A percentile compares a stretch with the other conserved stretches of the same genome.
These are phyloP conservation scores for Agriotes lineatus DNA, from an alignment of 2,888 invertebrate genomes.

Conservation along the genomic window DNA sequence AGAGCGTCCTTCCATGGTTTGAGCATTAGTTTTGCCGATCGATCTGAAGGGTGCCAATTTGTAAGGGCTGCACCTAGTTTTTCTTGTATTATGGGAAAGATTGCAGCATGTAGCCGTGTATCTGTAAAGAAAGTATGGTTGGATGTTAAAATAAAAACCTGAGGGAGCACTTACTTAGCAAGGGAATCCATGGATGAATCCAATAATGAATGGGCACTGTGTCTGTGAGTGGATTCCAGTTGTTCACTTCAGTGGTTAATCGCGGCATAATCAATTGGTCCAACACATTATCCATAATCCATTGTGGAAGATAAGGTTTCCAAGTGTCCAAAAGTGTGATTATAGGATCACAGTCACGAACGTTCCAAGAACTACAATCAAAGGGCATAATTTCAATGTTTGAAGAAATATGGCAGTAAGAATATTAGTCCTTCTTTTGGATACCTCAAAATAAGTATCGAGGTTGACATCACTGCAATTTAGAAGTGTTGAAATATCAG, in stretches of 20 bases:
- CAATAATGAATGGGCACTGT: slow-evolving; percentile 96
- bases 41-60: slow-evolving; percentile 97
- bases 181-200: slow-evolving; percentile 96
- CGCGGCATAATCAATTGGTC: slow-evolving; percentile 86
- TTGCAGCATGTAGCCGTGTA: slow-evolving; percentile 63
- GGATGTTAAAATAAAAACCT: not conserved
- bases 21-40: slow-evolving; percentile 91
- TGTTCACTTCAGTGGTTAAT: slow-evolving; percentile 80
- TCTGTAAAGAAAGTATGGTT: slow-evolving; percentile 50
- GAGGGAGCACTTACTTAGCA: slow-evolving; percentile 73
- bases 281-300: slow-evolving; percentile 87
- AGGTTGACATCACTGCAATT: too few species aligned
- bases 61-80: slow-evolving; percentile 89
- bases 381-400: slow-evolving; percentile 12
- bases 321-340: slow-evolving; percentile 85
- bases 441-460: too few species aligned
- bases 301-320: slow-evolving; percentile 82
- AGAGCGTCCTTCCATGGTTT: slow-evolving; percentile 86
- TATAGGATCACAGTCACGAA: slow-evolving; percentile 83
- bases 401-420: not conserved
- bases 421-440: too few species aligned
- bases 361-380: slow-evolving; percentile 79
- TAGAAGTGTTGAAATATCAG: too few species aligned
- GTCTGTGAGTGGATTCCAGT: slow-evolving; percentile 97
- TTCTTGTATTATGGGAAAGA: slow-evolving; percentile 92